Percentiles rank a stretch among this genome's conserved stretches.
Conservation (phyloP, 2,113 vertebrate species). For the Antechinus flavipes region DNA sequence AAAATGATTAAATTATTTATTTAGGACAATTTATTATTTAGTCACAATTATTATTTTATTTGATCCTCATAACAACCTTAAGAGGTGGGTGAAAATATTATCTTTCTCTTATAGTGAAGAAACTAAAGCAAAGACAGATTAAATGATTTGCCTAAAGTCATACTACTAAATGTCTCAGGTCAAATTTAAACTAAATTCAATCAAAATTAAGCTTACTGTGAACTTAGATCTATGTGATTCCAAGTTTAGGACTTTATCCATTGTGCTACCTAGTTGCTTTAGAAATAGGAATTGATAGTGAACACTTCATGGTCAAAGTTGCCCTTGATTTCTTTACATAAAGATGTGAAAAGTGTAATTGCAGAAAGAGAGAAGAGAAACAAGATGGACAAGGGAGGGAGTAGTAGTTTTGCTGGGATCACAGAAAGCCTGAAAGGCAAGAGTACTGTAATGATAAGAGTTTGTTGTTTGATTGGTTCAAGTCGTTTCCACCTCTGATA, state of each 20-base stretch:
- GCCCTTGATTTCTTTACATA: background rate
- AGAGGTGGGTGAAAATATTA: background rate
- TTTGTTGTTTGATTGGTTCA: background rate
- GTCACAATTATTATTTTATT: background rate
- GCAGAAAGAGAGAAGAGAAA: background rate
- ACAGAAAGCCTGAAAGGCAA: background rate
- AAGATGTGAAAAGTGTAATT: background rate
- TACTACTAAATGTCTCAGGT: background rate
- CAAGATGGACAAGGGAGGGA: background rate
- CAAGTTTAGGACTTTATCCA: background rate
- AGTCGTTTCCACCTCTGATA: too few relatives aligned
- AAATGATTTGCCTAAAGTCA: background rate
- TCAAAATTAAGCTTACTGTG: too few relatives aligned
- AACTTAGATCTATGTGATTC: background rate
- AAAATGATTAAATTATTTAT: too few relatives aligned
- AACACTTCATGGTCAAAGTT: background rate
- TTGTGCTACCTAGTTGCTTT: background rate
- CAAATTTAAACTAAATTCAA: background rate
- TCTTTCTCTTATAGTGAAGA: background rate
- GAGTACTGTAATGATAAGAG: background rate
- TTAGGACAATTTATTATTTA: too few relatives aligned
- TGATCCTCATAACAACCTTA: background rate
- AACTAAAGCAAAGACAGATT: background rate
- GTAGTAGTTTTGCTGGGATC: background rate
- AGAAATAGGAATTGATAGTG: background rate